Evolutionary conservation across 2,797 vertebrate species (phyloP).

Genomic region (Phalloptychus januarius): DNA sequence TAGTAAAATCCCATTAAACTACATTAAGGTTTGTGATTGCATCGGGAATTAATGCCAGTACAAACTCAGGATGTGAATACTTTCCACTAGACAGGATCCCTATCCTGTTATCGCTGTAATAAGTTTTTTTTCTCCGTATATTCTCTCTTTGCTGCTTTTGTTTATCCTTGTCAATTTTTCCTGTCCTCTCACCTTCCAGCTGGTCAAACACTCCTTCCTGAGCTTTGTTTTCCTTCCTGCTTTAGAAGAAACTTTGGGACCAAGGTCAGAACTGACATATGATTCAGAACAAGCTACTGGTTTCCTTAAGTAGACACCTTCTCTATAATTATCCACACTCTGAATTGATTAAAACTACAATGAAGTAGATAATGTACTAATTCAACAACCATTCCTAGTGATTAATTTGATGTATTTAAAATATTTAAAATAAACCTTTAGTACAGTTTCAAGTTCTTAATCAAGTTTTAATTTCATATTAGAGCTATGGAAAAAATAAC

Average conservation of each 20-base stretch:
- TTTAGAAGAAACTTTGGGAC: background rate
- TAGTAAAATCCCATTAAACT: background rate
- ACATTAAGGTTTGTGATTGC: background rate
- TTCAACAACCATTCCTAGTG: background rate
- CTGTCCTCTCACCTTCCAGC: slow-evolving; percentile 1
- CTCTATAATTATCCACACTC: background rate
- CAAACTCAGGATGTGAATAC: background rate
- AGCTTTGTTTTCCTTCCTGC: slow-evolving; percentile 4
- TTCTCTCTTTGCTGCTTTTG: background rate
- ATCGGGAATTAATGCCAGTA: background rate
- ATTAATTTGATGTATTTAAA: background rate
- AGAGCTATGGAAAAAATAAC: no score
- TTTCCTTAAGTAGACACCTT: background rate
- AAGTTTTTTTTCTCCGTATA: background rate
- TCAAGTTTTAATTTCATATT: no score
- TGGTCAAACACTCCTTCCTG: slow-evolving; percentile 4
- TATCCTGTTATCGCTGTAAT: background rate
- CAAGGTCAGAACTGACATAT: background rate
- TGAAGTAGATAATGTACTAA: background rate
- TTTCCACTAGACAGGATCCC: background rate
- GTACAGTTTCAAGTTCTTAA: background rate
- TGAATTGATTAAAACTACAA: background rate
- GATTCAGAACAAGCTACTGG: background rate
- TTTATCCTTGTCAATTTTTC: slow-evolving; percentile 1
- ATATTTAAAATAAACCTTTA: background rate